Evolutionary conservation across 2,888 invertebrate genomes (phyloP), one percentile per base, ranked within the genome.

Genomic region (Callyntrura sp.): DNA sequence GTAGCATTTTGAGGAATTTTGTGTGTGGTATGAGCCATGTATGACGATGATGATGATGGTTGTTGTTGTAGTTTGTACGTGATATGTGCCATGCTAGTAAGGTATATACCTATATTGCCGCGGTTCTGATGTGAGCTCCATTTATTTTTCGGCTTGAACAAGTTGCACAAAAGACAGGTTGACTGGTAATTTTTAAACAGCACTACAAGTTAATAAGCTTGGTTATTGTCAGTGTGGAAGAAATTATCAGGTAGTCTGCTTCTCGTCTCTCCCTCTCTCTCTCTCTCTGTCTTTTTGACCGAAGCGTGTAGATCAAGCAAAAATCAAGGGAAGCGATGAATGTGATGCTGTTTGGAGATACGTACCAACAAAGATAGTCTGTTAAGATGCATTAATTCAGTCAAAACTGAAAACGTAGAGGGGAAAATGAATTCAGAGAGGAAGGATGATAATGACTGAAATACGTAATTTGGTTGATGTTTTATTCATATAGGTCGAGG

Each of bases 401-500:
- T 76, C 45, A 73, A 51, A 76, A 51, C 76, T 51, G 51, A 51
- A 55, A 76, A 62, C 35, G 35, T 43, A 68, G 68, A 68, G 51
- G 14, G 14, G 28, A 73, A 85, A 76, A 85, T 68, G 76, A 73
- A 60, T 43, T 62, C 73, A 79, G 43, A 79, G 70, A 79, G 57
- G 82, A 88, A 82, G 83, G 83, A 82, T 73, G 83, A 82, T 79
- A 79, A 87, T 88, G 88, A 76, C 82, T 88, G 82, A 82, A 82
- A 65, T 83, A 83, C 82, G 76, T 83, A 76, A 88, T 88, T 88
- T 83, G 43, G 45, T 83, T 76, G 62, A 88, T 88, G 88, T 88
- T 83, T 88, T 83, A 88, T 88, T 88, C 88, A 88, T 88, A 88
- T 82, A 88, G 88, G 88, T 88, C 82, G 88, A 83, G 88, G 81